phyloP scores from a whole-genome alignment of 2,113 vertebrate genomes.

The Phoenicopterus ruber region DNA sequence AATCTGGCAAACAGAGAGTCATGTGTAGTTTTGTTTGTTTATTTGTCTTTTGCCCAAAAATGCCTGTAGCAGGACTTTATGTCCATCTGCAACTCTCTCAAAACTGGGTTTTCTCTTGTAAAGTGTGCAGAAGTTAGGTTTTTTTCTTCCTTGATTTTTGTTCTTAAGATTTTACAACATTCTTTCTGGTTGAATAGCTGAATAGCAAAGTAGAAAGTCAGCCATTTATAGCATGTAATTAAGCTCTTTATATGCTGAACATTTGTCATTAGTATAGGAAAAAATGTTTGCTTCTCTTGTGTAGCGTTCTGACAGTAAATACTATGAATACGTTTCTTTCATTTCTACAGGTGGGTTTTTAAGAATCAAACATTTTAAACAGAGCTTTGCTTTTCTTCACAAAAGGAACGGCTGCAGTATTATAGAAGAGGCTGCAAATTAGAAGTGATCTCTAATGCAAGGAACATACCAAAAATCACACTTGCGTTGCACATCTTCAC shows the following conservation, averaged over 20 bases:
- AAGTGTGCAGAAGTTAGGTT: constrained; percentile 40
- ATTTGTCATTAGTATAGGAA: constrained; percentile 46
- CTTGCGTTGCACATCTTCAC: background rate
- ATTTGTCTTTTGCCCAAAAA: background rate
- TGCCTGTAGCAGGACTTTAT: background rate
- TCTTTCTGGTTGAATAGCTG: constrained; percentile 60
- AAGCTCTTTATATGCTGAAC: constrained; percentile 61
- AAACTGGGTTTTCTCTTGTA: constrained; percentile 9
- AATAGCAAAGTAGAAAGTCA: constrained; percentile 64
- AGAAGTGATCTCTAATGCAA: background rate
- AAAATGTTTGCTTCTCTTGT: constrained; percentile 9
- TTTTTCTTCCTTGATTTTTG: constrained; percentile 49
- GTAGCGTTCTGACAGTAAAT: background rate
- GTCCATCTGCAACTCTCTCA: background rate
- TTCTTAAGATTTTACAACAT: constrained; percentile 36
- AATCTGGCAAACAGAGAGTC: background rate
- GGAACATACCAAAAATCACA: background rate
- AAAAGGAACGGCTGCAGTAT: background rate
- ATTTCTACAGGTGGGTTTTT: background rate
- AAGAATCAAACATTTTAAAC: background rate
- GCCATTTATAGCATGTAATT: constrained; percentile 62
- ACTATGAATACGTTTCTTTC: background rate
- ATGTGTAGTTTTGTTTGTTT: background rate
- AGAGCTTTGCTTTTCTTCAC: background rate
- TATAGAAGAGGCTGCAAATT: background rate